Evolutionary conservation across 2,797 vertebrate genomes (phyloP), one percentile per base, ranked within the genome.

Genomic region (Chelon labrosus): DNA sequence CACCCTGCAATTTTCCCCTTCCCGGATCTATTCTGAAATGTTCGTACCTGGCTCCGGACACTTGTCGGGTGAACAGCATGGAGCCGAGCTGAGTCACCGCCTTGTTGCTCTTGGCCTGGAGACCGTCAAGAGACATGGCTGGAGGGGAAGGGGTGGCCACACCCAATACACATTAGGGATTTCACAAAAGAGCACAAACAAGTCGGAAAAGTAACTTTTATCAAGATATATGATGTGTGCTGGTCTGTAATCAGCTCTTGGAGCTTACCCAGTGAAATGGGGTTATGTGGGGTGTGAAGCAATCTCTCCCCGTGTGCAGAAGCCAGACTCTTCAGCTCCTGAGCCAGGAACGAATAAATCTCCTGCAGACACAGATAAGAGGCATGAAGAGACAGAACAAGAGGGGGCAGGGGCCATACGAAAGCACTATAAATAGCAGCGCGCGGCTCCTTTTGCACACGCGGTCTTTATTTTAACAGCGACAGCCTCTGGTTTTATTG

Each of bases 1-100:
- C 25, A 27, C 25, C 25, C 25, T 27, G 25, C 25, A 27, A 27
- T 27, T 56, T 46, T 27, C 64, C 37, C 69, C 37, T 39, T 42
- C n/a, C 10, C 16, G 56, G 59, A 62, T 50, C 25, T 49, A n/a
- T 35, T 75, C 22, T 2, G 3, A 56, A 47, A 16, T 58, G 35
- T 69, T 60, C 95, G 80, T 85, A 99, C 98, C 98, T 97, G 76
- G 97, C 98, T 86, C 98, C 98, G 22, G 98, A 99, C 89, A 99
- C 98, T 74, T 98, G 98, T 86, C 98, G 96, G 66, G 97, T 99
- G 89, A 99, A 99, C 84, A 99, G 91, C 98, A 99, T 99, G 66
- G 98, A 98, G 87, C 98, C 98, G 53, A 99, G 95, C 63, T 97
- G 96, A 35, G 97, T 98, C 87, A 98, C 93, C 5, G 95, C 95